Conservation (phyloP, 2,888 invertebrate genomes). For the Synergus itoensis region DNA sequence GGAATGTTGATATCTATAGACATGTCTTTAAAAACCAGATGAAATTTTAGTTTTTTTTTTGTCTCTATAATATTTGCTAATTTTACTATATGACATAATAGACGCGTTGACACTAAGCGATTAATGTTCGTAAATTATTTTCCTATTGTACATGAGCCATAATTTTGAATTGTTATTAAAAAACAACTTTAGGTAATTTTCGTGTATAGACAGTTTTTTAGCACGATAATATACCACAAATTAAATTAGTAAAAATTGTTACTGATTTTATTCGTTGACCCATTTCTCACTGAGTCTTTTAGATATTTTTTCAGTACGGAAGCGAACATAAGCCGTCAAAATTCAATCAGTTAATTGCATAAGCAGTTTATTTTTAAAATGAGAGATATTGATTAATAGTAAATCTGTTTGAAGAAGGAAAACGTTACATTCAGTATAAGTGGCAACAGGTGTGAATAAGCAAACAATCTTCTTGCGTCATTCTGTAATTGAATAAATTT, state of each 20-base stretch:
- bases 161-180: neutral
- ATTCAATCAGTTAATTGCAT: neutral
- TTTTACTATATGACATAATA: neutral
- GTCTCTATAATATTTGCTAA: neutral
- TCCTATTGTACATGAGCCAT: neutral
- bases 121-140: neutral
- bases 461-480: neutral
- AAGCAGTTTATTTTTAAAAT: neutral
- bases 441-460: neutral
- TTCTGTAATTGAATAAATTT: neutral
- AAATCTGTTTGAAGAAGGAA: neutral
- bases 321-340: no score
- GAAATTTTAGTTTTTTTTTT: neutral
- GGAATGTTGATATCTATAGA: neutral
- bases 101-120: neutral
- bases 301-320: neutral
- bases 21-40: neutral
- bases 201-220: neutral
- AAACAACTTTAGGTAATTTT: neutral
- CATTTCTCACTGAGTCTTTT: no score
- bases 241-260: no score
- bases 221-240: no score
- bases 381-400: neutral
- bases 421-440: neutral
- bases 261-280: no score